These are phyloP conservation scores for Caretta caretta DNA, from an alignment of 2,113 vertebrate genomes.

Conservation along the genomic window DNA sequence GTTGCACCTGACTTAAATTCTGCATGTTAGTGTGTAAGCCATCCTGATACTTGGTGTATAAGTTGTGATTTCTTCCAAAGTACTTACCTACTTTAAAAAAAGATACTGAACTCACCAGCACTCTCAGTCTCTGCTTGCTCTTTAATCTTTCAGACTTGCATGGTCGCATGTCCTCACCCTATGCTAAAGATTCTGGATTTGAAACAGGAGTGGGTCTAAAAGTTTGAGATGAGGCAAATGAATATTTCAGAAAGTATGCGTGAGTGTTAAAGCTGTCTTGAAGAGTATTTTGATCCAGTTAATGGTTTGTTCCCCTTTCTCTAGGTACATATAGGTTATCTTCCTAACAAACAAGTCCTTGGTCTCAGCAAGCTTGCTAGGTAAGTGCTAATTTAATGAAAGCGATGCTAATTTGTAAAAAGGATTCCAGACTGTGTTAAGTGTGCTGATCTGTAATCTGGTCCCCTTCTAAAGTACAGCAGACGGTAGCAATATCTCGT, in stretches of 20 bases:
- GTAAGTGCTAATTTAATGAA: conserved; percentile 78
- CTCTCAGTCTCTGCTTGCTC: neutral
- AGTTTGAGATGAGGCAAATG: neutral
- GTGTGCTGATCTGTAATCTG: conserved; percentile 56
- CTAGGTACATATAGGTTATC: conserved; percentile 98
- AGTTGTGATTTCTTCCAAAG: neutral
- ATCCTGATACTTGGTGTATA: conserved; percentile 28
- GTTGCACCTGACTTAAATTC: neutral
- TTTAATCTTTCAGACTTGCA: conserved; percentile 6
- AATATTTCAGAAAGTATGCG: conserved; percentile 36
- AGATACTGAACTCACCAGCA: conserved; percentile 23
- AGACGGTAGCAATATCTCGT: neutral
- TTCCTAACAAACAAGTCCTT: conserved; percentile 97
- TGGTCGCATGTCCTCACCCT: neutral
- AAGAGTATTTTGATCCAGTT: neutral
- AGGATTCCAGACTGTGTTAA: conserved; percentile 44
- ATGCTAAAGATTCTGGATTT: neutral
- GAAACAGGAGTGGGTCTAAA: neutral
- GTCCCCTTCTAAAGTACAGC: conserved; percentile 6
- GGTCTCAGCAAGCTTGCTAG: conserved; percentile 98
- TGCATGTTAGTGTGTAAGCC: neutral
- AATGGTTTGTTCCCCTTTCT: conserved; percentile 31
- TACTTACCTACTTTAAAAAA: neutral
- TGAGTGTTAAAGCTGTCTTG: neutral
- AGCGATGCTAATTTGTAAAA: conserved; percentile 44